phyloP scores from a whole-genome alignment of 2,888 invertebrate species.

The Hirtodrosophila confusa region DNA sequence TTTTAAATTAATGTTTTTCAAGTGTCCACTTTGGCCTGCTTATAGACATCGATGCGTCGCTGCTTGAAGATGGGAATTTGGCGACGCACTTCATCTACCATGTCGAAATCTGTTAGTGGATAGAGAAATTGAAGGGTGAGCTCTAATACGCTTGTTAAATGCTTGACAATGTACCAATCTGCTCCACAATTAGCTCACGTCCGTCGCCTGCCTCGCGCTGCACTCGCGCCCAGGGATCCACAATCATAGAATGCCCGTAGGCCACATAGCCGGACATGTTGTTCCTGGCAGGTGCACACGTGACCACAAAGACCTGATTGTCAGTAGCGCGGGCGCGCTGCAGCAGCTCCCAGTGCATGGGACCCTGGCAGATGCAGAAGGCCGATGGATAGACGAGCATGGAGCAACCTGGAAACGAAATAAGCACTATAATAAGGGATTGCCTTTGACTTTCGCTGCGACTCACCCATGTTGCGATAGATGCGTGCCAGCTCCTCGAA shows the following conservation, averaged over 20 bases:
- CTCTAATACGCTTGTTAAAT: too few relatives aligned
- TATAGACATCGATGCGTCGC: conserved; percentile 90
- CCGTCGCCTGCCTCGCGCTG: conserved; percentile 88
- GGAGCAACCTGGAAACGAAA: conserved; percentile 88
- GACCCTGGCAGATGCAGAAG: conserved; percentile 88
- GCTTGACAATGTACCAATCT: conserved; percentile 87
- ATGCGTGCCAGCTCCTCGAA: conserved; percentile 94
- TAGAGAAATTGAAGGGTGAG: neutral
- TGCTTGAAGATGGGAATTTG: conserved; percentile 93
- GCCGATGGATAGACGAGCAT: conserved; percentile 96
- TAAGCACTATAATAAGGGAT: neutral
- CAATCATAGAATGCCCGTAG: conserved; percentile 94
- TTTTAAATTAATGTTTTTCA: conserved; percentile 18
- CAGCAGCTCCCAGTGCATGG: conserved; percentile 95
- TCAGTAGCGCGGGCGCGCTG: conserved; percentile 93
- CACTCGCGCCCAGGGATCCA: conserved; percentile 92
- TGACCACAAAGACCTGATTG: conserved; percentile 94
- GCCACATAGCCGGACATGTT: conserved; percentile 91
- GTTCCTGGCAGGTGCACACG: conserved; percentile 93
- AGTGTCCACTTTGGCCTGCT: conserved; percentile 78
- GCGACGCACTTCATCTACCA: conserved; percentile 90
- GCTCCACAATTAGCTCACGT: conserved; percentile 89
- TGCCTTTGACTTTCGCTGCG: neutral
- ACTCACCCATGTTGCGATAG: conserved; percentile 86
- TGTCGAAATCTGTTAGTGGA: conserved; percentile 86